A percentile compares a stretch with the other conserved stretches of the same genome.
phyloP scores from a whole-genome alignment of 1,140 invertebrate species.

The Hypothenemus hampei region DNA sequence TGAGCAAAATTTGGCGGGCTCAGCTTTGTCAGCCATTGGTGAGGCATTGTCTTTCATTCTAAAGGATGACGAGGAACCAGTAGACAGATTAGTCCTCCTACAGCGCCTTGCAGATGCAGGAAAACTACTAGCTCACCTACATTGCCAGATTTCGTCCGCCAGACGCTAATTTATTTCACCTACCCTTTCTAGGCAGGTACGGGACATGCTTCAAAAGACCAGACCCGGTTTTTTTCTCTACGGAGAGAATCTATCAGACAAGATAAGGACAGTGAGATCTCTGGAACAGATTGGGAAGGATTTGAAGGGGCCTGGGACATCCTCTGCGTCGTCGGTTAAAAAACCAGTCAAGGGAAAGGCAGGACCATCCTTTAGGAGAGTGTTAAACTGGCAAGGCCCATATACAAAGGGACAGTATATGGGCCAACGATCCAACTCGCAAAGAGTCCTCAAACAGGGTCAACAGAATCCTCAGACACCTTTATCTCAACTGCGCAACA shows the following conservation, averaged over 20 bases:
- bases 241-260: not conserved
- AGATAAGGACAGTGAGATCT: not conserved
- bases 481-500: not conserved
- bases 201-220: not conserved
- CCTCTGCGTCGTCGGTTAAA: no score
- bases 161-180: not conserved
- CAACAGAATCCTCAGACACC: no score
- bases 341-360: not conserved
- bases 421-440: not conserved
- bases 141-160: not conserved
- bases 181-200: not conserved
- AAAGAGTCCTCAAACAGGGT: no score
- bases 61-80: not conserved
- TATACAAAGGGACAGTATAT: not conserved
- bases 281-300: slow-evolving; percentile 3
- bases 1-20: not conserved
- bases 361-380: not conserved
- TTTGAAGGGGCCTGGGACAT: no score
- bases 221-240: not conserved
- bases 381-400: not conserved
- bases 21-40: not conserved
- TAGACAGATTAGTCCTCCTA: not conserved
- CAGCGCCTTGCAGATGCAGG: not conserved
- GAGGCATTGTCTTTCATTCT: not conserved
- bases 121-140: not conserved